Evolutionary conservation across 2,797 vertebrate species (phyloP), one percentile per base, ranked within the genome.

Genomic region (Ispidina picta): DNA sequence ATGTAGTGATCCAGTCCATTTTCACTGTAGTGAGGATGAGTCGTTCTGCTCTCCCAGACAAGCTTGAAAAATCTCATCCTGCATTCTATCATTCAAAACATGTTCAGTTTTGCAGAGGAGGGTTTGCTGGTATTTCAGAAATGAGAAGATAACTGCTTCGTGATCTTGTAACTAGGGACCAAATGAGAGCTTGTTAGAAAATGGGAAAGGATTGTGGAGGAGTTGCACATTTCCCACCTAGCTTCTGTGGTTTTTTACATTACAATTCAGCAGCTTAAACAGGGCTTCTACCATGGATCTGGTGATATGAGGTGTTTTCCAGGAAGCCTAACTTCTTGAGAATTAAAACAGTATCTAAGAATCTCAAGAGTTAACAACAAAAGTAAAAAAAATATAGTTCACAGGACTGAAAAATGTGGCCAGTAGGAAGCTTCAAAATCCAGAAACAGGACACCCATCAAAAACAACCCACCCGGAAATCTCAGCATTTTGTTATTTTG

Each of bases 81-180:
- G 73, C 31, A 51, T 75, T 93, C 78, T 70, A 90, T 73, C 75
- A 77, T 77, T 74, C 35, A 77, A 83, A 90, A 68, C 20, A 56
- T 73, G 94, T 94, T 82, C 72, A 70, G 71, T 51, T 86, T 88
- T 93, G 78, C 1, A 4, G 66, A 90, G 73, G 55, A 95, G 52
- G n/a, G n/a, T 89, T 93, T 83, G 55, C 76, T 88, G 90, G 51
- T 79, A 72, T 76, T 88, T 87, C 84, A 88, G 64, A 91, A 94
- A 87, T 22, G 29, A 65, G 59, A 66, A 73, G 55, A 63, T 35
- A 90, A 65, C 80, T 85, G 76, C 79, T 85, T 86, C 3, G 12
- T 69, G 78, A 73, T 90, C 56, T 74, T 73, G 49, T 71, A 86
- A 86, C 69, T 64, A 77, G 70, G 59, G 79, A 87, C 63, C 20